Evolutionary conservation across 2,113 vertebrate species (phyloP), one percentile per base, ranked within the genome.

Genomic region (Leuciscus idus): DNA sequence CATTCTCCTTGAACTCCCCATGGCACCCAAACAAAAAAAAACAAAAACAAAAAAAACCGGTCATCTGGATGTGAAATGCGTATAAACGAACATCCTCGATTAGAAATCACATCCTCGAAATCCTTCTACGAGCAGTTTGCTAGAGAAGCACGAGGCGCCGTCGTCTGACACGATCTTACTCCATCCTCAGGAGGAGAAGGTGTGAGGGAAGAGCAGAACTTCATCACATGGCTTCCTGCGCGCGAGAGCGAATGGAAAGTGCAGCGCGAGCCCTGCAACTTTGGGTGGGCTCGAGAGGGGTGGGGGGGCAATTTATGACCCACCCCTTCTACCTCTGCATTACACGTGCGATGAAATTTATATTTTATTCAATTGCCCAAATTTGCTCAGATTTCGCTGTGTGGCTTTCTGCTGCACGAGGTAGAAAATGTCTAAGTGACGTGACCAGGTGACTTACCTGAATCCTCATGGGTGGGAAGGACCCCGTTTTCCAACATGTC

Each of bases 301-400:
- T 36, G 21, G 52, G 70, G 13, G 39, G 82, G 30, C 33, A 6
- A 33, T 68, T 82, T 48, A 52, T 46, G 66, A 73, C 46, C 85
- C 85, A 72, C 55, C 85, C 77, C 85, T 62, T 83, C 64, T 33
- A 70, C 81, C 26, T 70, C 62, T 68, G 81, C 81, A 64, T 64
- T n/a, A 68, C 15, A 55, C 64, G 64, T 82, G 28, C 9, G 26
- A 50, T 50, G 17, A 70, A 70, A 70, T 68, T 36, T 7, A 68
- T 21, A 21, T 33, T 50, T 19, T 4, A 52, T 19, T 66, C 8
- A 81, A 64, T 6, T 48, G 79, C 12, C 1, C 11, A 62, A 39
- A 81, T n/a, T 81, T 64, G 39, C 30, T 28, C n/a, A 64, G 13
- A 46, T 6, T 28, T 17, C 23, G 55, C 61, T 28, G 30, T 23